Evolutionary conservation across 2,113 vertebrate species (phyloP), one percentile per base, ranked within the genome.

Genomic region (Apodemus speciosus): DNA sequence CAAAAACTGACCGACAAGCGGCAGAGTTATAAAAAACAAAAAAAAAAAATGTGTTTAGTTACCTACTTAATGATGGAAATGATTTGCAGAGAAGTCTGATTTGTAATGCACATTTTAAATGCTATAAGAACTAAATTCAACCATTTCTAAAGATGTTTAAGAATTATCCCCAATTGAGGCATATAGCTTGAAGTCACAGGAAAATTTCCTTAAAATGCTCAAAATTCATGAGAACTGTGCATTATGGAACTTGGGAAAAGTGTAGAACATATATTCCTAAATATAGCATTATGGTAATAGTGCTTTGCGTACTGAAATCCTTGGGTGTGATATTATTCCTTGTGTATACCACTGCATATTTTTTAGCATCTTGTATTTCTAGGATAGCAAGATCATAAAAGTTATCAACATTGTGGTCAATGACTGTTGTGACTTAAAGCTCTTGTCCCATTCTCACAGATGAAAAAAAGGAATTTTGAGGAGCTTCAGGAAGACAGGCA

Each of bases 291-390:
- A 90, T 46, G 73, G 60, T 58, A 92, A 77, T 3, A 93, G 69
- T 91, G 85, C 53, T 96, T 86, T 94, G 72, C 53, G 92, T 92
- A 85, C 7, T 64, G 53, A 96, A 77, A 40, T 86, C 27, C 30
- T 68, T 69, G n/a, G 8, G 40, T 86, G 58, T 92, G 81, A 75
- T 49, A 85, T 43, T 91, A 68, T 20, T 90, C 85, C 46, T 89
- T 84, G 66, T 16, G n/a, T 88, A 23, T 46, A 92, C 40, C 75
- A 88, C 40, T 88, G 94, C 43, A 88, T 15, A 88, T 81, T 94
- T 32, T 77, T 92, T 76, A 80, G 13, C 38, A 95, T 85, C 79
- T 92, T 97, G 86, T 95, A 92, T 91, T 91, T 69, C 80, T 69
- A 90, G 49, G 69, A 9, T 51, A 93, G 69, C 30, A 53, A 46